Evolutionary conservation across 2,888 invertebrate genomes (phyloP).

Genomic region (Trissolcus brochymenae): DNA sequence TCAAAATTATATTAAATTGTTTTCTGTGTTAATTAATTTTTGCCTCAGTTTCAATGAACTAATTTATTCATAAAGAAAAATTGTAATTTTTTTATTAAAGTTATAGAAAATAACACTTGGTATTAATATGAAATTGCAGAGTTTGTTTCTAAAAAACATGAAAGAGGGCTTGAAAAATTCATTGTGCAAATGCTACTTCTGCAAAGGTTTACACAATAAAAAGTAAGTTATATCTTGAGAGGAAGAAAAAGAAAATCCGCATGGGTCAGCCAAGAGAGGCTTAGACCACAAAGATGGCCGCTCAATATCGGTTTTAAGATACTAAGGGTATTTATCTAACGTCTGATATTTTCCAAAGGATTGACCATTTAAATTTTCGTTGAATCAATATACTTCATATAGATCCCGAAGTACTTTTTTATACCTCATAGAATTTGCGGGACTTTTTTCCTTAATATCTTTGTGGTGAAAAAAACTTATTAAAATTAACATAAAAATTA

Average conservation of each 20-base stretch:
- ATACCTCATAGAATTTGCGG: slow-evolving; percentile 3
- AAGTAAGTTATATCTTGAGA: slow-evolving; percentile 51
- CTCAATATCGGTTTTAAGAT: slow-evolving; percentile 75
- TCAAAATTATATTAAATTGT: too few relatives aligned
- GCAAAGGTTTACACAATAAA: slow-evolving; percentile 36
- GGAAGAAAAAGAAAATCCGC: slow-evolving; percentile 71
- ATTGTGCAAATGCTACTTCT: slow-evolving; percentile 17
- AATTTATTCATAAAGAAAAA: too few relatives aligned
- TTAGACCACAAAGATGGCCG: slow-evolving; percentile 71
- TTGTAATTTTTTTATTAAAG: too few relatives aligned
- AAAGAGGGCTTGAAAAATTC: too few relatives aligned
- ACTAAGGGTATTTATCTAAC: slow-evolving; percentile 75
- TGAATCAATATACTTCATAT: slow-evolving; percentile 31
- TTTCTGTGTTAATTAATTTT: too few relatives aligned
- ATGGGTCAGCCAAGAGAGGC: slow-evolving; percentile 76
- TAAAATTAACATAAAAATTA: too few relatives aligned
- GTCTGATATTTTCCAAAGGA: slow-evolving; percentile 72
- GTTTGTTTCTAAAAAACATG: slow-evolving; percentile 3
- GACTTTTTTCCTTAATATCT: slow-evolving; percentile 5
- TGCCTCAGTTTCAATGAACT: too few relatives aligned
- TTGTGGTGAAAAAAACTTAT: too few relatives aligned
- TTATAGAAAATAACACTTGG: too few relatives aligned
- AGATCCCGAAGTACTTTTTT: background rate
- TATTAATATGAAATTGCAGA: background rate
- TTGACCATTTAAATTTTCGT: slow-evolving; percentile 69